Evolutionary conservation across 1,140 invertebrate genomes (phyloP), one percentile per base, ranked within the genome.

Genomic region (Apis laboriosa): DNA sequence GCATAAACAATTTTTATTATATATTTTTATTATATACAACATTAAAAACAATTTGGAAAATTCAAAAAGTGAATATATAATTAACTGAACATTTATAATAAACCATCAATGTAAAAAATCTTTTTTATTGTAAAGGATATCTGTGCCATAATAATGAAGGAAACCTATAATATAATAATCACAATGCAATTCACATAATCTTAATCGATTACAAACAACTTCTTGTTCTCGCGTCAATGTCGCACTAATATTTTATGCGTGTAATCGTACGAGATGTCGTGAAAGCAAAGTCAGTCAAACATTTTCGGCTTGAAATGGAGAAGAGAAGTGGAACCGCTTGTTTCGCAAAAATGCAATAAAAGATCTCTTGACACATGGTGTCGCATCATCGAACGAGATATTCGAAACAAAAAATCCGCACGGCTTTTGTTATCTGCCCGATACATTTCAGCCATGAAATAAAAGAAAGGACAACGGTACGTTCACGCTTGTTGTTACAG

Each of bases 341-440:
- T 74, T 49, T 73, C 60, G 11, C 28, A 43, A 74, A 74, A 80
- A 80, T 64, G 60, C 71, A 74, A 74, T 80, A 80, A 74, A 80
- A 66, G 28, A n/a, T 53, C 34, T 68, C 43, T 77, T 67, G 80
- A 68, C 49, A 76, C 51, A 53, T 55, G 53, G 64, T 55, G 43
- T 76, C 49, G 73, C 5, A 63, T 77, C 49, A 76, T 82, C 73
- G 55, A 75, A 76, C 80, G 24, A 11, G 63, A 66, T 55, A 43
- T 66, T 56, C 51, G 53, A 66, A 66, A 49, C 28, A 51, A 72
- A 80, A 80, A 76, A 58, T 51, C 43, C 21, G 1, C 0, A 9
- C 53, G 1, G 70, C 71, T 80, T 75, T 75, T 67, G 61, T 76
- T 74, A 76, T 67, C 55, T 34, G 61, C 28, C 61, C 43, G 61